Evolutionary conservation across 2,113 vertebrate species (phyloP).

Genomic region (Perca fluviatilis): DNA sequence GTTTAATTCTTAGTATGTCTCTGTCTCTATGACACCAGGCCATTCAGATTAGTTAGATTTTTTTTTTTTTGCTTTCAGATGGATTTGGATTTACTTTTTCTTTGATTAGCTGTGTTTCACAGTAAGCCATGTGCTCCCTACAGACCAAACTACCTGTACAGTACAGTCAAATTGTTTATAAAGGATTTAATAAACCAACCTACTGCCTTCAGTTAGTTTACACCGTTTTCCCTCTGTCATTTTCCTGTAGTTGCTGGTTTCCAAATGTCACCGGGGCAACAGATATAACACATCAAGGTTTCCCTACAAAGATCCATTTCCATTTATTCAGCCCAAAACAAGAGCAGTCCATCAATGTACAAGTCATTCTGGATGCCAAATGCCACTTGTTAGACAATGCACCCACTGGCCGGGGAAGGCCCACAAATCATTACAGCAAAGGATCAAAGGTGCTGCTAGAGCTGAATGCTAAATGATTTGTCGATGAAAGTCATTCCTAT

Average conservation of each 20-base stretch:
- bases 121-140: background rate
- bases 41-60: background rate
- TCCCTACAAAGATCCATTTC: constrained; percentile 43
- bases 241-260: constrained; percentile 23
- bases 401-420: constrained; percentile 17
- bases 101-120: background rate
- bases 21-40: background rate
- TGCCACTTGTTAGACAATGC: constrained; percentile 55
- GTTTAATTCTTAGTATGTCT: background rate
- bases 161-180: background rate
- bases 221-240: background rate
- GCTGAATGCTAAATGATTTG: constrained; percentile 5
- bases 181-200: background rate
- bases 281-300: constrained; percentile 44
- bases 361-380: constrained; percentile 41
- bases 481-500: background rate
- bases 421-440: constrained; percentile 55
- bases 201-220: background rate
- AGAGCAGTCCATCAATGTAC: constrained; percentile 43
- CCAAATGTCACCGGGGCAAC: constrained; percentile 43
- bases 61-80: background rate
- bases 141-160: background rate
- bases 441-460: constrained; percentile 48
- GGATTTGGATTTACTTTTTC: background rate
- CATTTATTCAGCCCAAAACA: constrained; percentile 42